Percentiles rank a stretch among this genome's conserved stretches.
These are phyloP conservation scores for Nannospalax galili DNA, from an alignment of 2,113 vertebrate genomes.

Conservation along the genomic window DNA sequence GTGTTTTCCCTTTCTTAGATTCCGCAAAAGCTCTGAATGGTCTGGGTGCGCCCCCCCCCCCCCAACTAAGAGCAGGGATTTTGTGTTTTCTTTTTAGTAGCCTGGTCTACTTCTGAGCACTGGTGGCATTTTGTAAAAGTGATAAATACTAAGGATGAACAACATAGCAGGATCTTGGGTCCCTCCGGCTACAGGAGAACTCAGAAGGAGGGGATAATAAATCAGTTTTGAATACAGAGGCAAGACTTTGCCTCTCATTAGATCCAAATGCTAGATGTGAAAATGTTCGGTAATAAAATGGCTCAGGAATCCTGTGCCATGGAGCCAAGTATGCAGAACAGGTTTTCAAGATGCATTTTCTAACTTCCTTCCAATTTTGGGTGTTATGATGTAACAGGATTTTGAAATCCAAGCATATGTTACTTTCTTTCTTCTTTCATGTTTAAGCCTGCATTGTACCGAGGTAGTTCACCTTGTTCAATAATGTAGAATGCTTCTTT, in stretches of 20 bases:
- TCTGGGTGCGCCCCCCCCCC: too few relatives aligned
- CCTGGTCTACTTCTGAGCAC: neutral
- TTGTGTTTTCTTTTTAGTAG: conserved; percentile 54
- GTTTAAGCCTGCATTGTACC: conserved; percentile 8
- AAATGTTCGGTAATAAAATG: conserved; percentile 25
- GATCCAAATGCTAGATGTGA: conserved; percentile 24
- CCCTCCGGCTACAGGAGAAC: conserved; percentile 6
- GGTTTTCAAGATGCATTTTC: conserved; percentile 24
- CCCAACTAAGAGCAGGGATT: neutral
- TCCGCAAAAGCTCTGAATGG: conserved; percentile 37
- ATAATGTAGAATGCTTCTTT: neutral
- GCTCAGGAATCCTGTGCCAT: neutral
- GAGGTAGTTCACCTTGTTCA: neutral
- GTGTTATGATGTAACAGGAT: neutral
- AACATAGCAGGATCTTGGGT: neutral
- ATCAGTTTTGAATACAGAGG: conserved; percentile 55
- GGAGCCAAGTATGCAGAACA: neutral
- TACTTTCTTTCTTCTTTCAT: conserved; percentile 55
- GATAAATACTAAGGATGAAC: conserved; percentile 58
- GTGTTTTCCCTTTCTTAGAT: neutral
- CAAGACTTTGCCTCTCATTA: conserved; percentile 55
- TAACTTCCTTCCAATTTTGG: neutral
- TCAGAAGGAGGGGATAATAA: conserved; percentile 1
- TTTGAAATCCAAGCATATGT: conserved; percentile 20
- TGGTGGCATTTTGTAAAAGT: conserved; percentile 28